Base-by-base conservation (phyloP, 2,888 invertebrate species). In the Ernsta delagoae region DNA sequence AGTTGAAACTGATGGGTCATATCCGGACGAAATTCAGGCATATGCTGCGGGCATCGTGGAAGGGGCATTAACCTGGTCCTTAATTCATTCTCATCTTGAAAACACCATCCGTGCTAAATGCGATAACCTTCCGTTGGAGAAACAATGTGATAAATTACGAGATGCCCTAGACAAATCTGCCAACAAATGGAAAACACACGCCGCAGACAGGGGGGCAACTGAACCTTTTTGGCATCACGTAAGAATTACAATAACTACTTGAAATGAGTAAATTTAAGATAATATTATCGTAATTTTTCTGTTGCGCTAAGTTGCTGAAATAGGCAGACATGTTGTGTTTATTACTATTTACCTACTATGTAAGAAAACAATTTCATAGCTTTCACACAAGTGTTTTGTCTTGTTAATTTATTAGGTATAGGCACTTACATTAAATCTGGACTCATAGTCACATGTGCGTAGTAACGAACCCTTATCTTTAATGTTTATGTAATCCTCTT, bases 171-270 rank as follows among this genome's bases (percentile, higher is more conserved):
- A 94, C 3, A 93, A 94, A 60, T 97, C 97, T 70, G 89, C 94
- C 1, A 92, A 94, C 34, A 95, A 94, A 82, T 95, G 96, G 83
- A 93, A 94, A 70, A 85, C 92, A n/a, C 93, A 94, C 74, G 95
- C 96, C 0, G 84, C 87, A 4, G 84, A 90, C 86, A 75, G 78
- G 78, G 75, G 89, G 8, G 77, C 78, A 9, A 80, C 81, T 5
- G 95, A 96, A 86, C 95, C 97, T 59, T 96, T 96, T 82, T 98
- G 98, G 98, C 97, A 98, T 86, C 98, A 98, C 92, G 95, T 95
- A 83, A 85, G 84, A 75, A 66, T 36, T n/a, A n/a, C n/a, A n/a
- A n/a, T n/a, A n/a, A n/a, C n/a, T n/a, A n/a, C n/a, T n/a, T n/a
- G n/a, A n/a, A n/a, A n/a, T n/a, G n/a, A n/a, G n/a, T n/a, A n/a